Evolutionary conservation across 2,888 invertebrate genomes (phyloP).

Genomic region (Philaethria dido): DNA sequence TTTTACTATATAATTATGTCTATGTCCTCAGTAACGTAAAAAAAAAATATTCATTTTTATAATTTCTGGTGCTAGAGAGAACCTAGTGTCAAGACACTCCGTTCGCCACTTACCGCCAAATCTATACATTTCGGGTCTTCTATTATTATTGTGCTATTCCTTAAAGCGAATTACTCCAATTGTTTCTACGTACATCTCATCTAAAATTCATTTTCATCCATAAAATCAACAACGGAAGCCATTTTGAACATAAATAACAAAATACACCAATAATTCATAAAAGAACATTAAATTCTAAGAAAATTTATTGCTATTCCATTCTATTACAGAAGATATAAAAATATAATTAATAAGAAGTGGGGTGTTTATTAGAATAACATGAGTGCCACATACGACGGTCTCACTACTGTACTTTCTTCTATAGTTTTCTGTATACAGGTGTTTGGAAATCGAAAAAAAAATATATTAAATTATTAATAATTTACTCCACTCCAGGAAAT

Average conservation of each 20-base stretch:
- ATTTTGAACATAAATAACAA: slow-evolving; percentile 13
- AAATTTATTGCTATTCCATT: slow-evolving; percentile 20
- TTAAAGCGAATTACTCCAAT: neutral
- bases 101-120: no score
- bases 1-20: no score
- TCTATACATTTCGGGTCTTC: no score
- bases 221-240: slow-evolving; percentile 14
- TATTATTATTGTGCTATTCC: no score
- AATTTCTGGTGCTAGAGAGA: no score
- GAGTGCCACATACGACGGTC: slow-evolving; percentile 11
- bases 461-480: no score
- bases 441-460: neutral
- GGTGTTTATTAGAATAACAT: slow-evolving; percentile 19
- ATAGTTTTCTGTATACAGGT: slow-evolving; percentile 3
- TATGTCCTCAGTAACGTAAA: no score
- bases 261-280: slow-evolving; percentile 12
- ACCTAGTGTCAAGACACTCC: no score
- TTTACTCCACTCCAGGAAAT: no score
- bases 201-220: neutral
- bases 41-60: no score
- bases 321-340: slow-evolving; percentile 10
- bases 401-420: slow-evolving; percentile 20
- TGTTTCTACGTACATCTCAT: neutral
- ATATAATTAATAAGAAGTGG: slow-evolving; percentile 21
- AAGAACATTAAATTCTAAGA: neutral